A percentile compares a stretch with the other conserved stretches of the same genome.
phyloP scores from a whole-genome alignment of 2,888 invertebrate species.

The Cheilosia vulpina region DNA sequence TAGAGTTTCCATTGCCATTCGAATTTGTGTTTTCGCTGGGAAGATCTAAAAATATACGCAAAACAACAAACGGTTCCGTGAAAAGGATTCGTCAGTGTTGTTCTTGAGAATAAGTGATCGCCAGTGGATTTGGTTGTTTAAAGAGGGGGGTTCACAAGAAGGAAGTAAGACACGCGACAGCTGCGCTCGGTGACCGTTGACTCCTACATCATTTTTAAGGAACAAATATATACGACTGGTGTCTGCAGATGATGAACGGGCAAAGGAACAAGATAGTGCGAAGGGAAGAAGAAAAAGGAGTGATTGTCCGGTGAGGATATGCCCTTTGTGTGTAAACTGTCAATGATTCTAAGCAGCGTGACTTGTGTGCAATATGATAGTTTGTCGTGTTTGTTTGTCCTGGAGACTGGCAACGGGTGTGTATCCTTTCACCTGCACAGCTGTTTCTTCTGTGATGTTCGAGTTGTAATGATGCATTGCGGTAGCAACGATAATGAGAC shows the following conservation, averaged over 20 bases:
- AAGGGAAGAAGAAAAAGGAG: conserved; percentile 33
- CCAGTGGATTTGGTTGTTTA: background rate
- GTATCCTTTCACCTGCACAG: conserved; percentile 69
- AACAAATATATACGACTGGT: conserved; percentile 34
- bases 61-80: conserved; percentile 12
- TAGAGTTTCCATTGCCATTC: conserved; percentile 6
- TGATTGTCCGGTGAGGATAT: conserved; percentile 55
- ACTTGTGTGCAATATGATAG: conserved; percentile 68
- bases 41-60: conserved; percentile 13
- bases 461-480: conserved; percentile 39
- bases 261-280: conserved; percentile 2
- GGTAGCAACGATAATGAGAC: background rate
- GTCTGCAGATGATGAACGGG: conserved; percentile 38
- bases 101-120: conserved; percentile 52
- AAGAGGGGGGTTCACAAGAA: conserved; percentile 19
- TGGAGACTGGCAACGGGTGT: conserved; percentile 48
- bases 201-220: conserved; percentile 57
- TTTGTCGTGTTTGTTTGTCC: conserved; percentile 55
- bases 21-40: background rate
- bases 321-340: conserved; percentile 51
- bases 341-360: conserved; percentile 23
- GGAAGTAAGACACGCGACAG: conserved; percentile 55
- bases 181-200: conserved; percentile 63
- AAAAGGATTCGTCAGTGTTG: conserved; percentile 23
- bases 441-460: conserved; percentile 23